Conservation (phyloP, 2,797 vertebrate genomes). For the Sebastes oblongus region DNA sequence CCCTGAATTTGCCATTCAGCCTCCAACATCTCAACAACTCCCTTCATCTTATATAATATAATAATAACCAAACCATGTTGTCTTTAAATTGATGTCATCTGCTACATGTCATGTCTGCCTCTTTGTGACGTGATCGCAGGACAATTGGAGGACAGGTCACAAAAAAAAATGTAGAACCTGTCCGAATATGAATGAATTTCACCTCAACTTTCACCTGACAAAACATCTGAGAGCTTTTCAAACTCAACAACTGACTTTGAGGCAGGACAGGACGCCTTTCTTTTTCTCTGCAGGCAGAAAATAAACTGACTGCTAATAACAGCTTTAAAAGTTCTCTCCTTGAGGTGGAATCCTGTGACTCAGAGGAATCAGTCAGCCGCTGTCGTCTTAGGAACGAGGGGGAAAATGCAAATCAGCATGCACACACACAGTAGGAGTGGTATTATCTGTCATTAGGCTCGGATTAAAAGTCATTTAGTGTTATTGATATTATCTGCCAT, state of each 20-base stretch:
- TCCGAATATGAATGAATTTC: constrained; percentile 4
- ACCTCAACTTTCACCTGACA: constrained; percentile 10
- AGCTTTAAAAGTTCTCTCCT: constrained; percentile 3
- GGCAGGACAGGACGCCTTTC: neutral
- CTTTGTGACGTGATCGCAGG: neutral
- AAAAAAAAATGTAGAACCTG: neutral
- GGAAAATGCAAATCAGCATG: constrained; percentile 32
- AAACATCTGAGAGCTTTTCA: constrained; percentile 4
- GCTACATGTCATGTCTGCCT: neutral
- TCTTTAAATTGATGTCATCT: neutral
- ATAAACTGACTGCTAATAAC: neutral
- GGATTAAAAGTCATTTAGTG: constrained; percentile 62
- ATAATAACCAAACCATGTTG: neutral
- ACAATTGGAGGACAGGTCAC: neutral
- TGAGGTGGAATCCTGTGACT: neutral
- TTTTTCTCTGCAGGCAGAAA: neutral
- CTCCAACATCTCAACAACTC: neutral
- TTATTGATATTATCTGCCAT: constrained; percentile 62
- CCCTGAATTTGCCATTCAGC: constrained; percentile 1
- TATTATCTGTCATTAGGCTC: constrained; percentile 57
- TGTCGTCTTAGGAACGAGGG: neutral
- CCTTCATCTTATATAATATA: neutral
- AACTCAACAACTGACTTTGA: constrained; percentile 1
- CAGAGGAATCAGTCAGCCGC: neutral
- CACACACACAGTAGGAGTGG: constrained; percentile 16